These are phyloP conservation scores for Parnassius mnemosyne DNA, from an alignment of 2,888 invertebrate genomes.

Conservation along the genomic window DNA sequence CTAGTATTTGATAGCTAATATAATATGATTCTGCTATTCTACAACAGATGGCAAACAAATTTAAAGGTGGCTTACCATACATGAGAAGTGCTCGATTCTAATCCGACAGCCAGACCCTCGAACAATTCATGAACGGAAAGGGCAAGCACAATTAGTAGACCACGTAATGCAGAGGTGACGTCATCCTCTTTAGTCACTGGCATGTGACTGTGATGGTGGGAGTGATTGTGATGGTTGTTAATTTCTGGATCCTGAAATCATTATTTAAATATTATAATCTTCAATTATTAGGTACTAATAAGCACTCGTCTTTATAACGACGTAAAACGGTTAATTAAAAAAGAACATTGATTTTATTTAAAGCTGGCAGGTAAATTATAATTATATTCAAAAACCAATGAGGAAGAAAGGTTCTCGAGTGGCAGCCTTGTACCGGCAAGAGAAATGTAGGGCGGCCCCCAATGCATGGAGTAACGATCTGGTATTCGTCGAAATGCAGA, in stretches of 20 bases:
- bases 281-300: no score
- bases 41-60: conserved; percentile 35
- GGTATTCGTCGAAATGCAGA: no score
- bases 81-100: conserved; percentile 81
- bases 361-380: no score
- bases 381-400: no score
- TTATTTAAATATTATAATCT: background rate
- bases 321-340: no score
- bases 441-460: no score
- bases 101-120: conserved; percentile 91
- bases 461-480: no score
- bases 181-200: conserved; percentile 59
- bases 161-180: conserved; percentile 82
- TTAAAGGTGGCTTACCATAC: conserved; percentile 56
- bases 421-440: no score
- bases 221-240: conserved; percentile 45
- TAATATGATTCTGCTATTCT: conserved; percentile 33
- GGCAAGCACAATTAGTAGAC: conserved; percentile 89
- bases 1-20: conserved; percentile 32
- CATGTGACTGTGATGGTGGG: conserved; percentile 71
- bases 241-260: conserved; percentile 54
- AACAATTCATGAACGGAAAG: conserved; percentile 92
- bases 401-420: no score
- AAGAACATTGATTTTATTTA: no score
- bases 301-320: no score